Base-by-base conservation (phyloP, 2,113 vertebrate genomes). In the Cinclus mexicanus region DNA sequence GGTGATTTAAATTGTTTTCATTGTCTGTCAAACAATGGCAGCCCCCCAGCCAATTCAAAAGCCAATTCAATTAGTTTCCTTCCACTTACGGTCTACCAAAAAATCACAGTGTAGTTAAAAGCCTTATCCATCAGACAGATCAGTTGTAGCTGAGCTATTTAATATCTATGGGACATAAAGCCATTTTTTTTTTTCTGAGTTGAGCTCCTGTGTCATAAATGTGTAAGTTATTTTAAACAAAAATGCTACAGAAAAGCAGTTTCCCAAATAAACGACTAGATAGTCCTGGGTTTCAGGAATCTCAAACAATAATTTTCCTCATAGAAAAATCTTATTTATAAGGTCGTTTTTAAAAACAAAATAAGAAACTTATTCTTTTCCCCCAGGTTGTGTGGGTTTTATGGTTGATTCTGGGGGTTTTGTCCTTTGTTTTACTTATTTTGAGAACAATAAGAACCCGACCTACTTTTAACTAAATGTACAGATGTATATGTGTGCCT, bases 1-100 rank as follows among this genome's bases (percentile, higher is more conserved):
- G 88, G 77, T 91, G 75, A 90, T 96, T 96, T 95, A 87, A 96
- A 93, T 89, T 87, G 74, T 95, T 95, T 97, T 92, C 87, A 78
- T 92, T 97, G 64, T 79, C 69, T 94, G 52, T 95, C 93, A 96
- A 93, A 95, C 35, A 91, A 72, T 0, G 4, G 33, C 68, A 95
- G 75, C 53, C 67, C 83, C 33, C 57, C 28, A 96, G 89, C 29
- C 83, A 95, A 96, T 94, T 97, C 85, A 92, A 83, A 96, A 93
- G 70, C 77, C 91, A 94, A 65, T 97, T 96, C 87, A 95, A 95
- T 94, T 93, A 95, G 65, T 93, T 93, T 75, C 61, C 60, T 89
- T 87, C 69, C 41, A 72, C 59, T 96, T 95, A 85, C 1, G 14
- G 31, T 91, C 70, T 92, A 96, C 80, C 74, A 91, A 95, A 95